Evolutionary conservation across 2,113 vertebrate genomes (phyloP), one percentile per base, ranked within the genome.

Genomic region (Pelecanoides urinatrix): DNA sequence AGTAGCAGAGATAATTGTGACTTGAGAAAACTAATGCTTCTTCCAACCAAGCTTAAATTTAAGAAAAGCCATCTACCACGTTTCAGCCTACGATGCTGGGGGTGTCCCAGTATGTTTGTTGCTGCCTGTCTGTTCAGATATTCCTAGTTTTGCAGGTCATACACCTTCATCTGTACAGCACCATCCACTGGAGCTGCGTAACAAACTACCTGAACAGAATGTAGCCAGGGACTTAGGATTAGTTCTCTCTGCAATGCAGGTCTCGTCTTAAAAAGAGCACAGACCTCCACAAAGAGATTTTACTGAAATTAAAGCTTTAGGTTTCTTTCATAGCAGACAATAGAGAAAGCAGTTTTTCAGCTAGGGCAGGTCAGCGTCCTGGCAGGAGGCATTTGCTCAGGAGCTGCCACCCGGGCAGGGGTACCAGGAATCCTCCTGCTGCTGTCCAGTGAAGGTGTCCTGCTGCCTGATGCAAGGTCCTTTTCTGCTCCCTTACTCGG

Each of bases 61-160:
- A 13, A 85, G 81, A 68, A 3, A 1, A 38, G 2, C 10, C 40
- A 73, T 1, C 11, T 29, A 3, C 62, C 16, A 5, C 0, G 0
- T 73, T 78, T 83, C 72, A 65, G 26, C 30, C 32, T 74, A 32
- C 47, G 49, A 40, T 62, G 52, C 17, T 12, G 16, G 34, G 18
- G 16, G 5, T 36, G 26, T 61, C n/a, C 34, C 14, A 44, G n/a
- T 26, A 7, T 16, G 25, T 52, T 63, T 77, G 38, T 5, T 72
- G 44, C 66, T 72, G 23, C 29, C 34, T 78, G 9, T 34, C 18
- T 53, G 30, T 42, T 72, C 40, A 62, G 11, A 16, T 34, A 42
- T 29, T 91, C 44, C 34, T 87, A 6, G 0, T 56, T 66, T 19
- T 17, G 47, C 16, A 34, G 14, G 6, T 45, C 66, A 34, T 34